Evolutionary conservation across 2,888 invertebrate genomes (phyloP), one percentile per base, ranked within the genome.

Genomic region (Octonoba sinensis): DNA sequence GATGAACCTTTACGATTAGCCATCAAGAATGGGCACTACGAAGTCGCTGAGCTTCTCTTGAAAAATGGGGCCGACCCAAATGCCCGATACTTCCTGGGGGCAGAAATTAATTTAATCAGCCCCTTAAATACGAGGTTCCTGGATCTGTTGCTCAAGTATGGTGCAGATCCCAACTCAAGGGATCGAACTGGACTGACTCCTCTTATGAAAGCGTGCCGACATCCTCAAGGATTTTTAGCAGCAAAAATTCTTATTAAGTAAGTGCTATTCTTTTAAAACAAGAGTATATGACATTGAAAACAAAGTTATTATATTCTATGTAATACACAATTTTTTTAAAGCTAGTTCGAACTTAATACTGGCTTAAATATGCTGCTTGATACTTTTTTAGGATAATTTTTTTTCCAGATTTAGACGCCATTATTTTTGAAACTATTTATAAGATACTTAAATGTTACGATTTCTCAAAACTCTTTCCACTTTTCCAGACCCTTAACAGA

Each of bases 1-100:
- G 96, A 96, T 87, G 96, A 96, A 87, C 96, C 97, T 0, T 90
- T 97, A n/a, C 90, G 96, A 62, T 90, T 97, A 84, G 96, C 96
- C 1, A 93, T 97, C 84, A 92, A 95, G 86, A 95, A 95, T 87
- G 93, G 93, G 85, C 95, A 96, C 87, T 93, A 93, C 87, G 90
- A 90, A 67, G 90, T 91, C 77, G 90, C 90, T 12, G 88, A 88
- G 85, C 90, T 94, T 47, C 90, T 96, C 2, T 90, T 96, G 44
- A 93, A 95, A 86, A 92, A 93, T 85, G 96, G 96, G 0, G 96
- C 96, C 0, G 93, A 96, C 88, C 95, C 96, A 6, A 96, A 96
- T 89, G 95, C 95, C 87, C 91, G 94, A 12, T 62, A 62, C 62
- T 62, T 62, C 18, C 94, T 96, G 88, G 96, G 96, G 6, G 91